Evolutionary conservation across 2,797 vertebrate species (phyloP).

Genomic region (Gephyroberyx darwinii): DNA sequence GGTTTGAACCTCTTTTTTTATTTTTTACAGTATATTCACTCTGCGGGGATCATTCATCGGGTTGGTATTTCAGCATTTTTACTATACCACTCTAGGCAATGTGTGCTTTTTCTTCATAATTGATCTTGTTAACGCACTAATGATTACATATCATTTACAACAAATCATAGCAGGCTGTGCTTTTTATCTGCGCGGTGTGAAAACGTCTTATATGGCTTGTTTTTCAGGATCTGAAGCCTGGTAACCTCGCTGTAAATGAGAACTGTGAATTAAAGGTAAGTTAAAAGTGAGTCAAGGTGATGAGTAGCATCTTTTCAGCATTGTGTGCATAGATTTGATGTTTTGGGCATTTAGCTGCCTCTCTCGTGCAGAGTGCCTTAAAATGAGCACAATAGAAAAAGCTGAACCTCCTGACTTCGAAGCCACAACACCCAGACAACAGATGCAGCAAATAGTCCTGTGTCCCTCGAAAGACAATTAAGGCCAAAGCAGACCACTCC

Average conservation of each 20-base stretch:
- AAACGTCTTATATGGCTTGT: slow-evolving; percentile 16
- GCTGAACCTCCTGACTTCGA: not conserved
- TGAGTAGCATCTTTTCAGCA: not conserved
- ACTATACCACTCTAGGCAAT: too few relatives aligned
- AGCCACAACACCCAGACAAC: too few relatives aligned
- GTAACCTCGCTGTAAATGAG: slow-evolving; percentile 85
- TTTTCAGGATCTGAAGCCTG: slow-evolving; percentile 85
- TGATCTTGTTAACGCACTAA: too few relatives aligned
- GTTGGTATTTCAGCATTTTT: slow-evolving; percentile 68
- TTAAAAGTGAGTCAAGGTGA: not conserved
- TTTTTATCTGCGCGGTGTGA: not conserved
- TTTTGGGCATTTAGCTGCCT: too few relatives aligned
- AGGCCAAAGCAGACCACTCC: too few relatives aligned
- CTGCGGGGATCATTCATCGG: slow-evolving; percentile 87
- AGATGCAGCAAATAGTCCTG: too few relatives aligned
- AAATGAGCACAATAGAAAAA: too few relatives aligned
- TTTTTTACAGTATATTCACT: slow-evolving; percentile 84
- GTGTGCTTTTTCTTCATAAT: too few relatives aligned
- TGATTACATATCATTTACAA: too few relatives aligned
- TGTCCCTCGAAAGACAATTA: too few relatives aligned
- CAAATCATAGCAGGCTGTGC: not conserved
- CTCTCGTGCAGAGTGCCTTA: too few relatives aligned
- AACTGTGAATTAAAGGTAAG: slow-evolving; percentile 88
- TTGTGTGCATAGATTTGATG: not conserved
- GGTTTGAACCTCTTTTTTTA: slow-evolving; percentile 22